These are phyloP conservation scores for Sebastes elongatus DNA, from an alignment of 2,797 vertebrate species.

Conservation along the genomic window DNA sequence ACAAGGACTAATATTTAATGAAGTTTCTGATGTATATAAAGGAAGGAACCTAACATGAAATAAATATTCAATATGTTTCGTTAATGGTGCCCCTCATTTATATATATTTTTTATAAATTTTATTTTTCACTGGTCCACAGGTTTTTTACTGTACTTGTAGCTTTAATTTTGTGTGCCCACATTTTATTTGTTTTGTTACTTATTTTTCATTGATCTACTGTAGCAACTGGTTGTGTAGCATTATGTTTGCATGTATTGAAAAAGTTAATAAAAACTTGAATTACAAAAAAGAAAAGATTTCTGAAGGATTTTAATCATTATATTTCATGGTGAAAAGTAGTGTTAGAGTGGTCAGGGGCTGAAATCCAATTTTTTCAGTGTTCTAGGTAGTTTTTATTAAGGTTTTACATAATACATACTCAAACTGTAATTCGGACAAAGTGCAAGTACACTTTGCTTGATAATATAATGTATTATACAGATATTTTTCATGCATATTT, in stretches of 20 bases:
- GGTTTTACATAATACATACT: rapidly evolving
- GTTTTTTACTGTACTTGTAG: not conserved
- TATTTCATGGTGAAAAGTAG: not conserved
- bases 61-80: too few species aligned
- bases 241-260: not conserved
- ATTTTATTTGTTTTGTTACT: not conserved
- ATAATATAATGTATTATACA: not conserved
- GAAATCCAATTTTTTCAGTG: not conserved
- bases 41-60: too few species aligned
- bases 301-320: not conserved
- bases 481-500: not conserved
- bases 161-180: too few species aligned
- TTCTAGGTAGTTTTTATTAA: not conserved
- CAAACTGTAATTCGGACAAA: not conserved
- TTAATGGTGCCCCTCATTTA: too few species aligned
- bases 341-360: not conserved
- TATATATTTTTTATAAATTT: too few species aligned
- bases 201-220: not conserved
- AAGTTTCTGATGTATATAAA: too few species aligned
- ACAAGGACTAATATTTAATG: too few species aligned
- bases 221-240: not conserved
- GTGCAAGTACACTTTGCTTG: not conserved
- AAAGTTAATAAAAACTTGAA: not conserved
- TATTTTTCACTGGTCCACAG: too few species aligned
- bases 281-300: not conserved